Evolutionary conservation across 2,113 vertebrate species (phyloP).

Genomic region (Macquaria australasica): DNA sequence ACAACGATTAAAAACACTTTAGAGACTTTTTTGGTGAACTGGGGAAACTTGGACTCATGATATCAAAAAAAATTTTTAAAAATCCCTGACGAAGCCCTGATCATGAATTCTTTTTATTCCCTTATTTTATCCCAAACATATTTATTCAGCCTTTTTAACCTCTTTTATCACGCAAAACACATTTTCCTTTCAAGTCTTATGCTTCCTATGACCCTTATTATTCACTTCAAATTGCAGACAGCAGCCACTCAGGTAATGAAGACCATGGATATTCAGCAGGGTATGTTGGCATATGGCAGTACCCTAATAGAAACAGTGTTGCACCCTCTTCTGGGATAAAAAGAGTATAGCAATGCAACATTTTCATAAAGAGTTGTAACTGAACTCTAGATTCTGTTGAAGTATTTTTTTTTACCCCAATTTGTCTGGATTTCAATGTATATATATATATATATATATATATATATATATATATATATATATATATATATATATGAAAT

Average conservation of each 20-base stretch:
- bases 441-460: background rate
- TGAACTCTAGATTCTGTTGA: background rate
- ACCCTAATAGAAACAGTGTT: conserved; percentile 48
- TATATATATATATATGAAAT: background rate
- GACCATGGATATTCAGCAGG: background rate
- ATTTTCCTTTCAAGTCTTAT: background rate
- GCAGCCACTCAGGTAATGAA: conserved; percentile 7
- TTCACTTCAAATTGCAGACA: conserved; percentile 2
- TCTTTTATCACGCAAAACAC: background rate
- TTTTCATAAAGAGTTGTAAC: background rate
- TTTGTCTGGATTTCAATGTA: background rate
- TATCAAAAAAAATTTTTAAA: background rate
- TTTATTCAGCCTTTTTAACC: background rate
- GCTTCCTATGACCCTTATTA: background rate
- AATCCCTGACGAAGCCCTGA: background rate
- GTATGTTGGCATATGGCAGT: background rate
- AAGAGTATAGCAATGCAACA: conserved; percentile 24
- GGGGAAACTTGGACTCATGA: background rate
- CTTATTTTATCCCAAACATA: background rate
- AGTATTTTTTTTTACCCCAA: background rate
- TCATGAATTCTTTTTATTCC: background rate
- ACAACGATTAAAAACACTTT: background rate
- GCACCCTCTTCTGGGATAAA: conserved; percentile 79
- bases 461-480: background rate
- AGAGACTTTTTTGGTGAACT: background rate